A percentile compares a stretch with the other conserved stretches of the same genome.
Evolutionary conservation across 2,797 vertebrate genomes (phyloP).

Genomic region (Geotrypetes seraphini): DNA sequence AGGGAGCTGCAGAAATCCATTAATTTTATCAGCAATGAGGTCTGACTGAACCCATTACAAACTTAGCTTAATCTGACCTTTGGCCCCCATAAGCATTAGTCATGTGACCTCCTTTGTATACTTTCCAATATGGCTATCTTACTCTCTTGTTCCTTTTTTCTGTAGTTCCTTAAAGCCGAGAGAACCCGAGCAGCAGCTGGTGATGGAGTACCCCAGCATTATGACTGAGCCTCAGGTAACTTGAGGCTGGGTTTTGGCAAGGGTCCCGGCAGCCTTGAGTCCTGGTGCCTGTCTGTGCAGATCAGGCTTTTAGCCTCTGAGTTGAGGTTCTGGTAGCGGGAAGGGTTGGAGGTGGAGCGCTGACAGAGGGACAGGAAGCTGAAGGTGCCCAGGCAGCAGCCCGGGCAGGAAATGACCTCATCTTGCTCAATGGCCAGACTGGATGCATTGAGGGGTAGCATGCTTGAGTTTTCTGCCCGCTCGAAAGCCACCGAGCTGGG

Average conservation of each 20-base stretch:
- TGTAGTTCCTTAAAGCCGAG: background rate
- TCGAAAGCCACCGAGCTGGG: conserved; percentile 15
- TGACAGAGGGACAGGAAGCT: conserved; percentile 77
- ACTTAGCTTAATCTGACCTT: no score
- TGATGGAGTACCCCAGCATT: background rate
- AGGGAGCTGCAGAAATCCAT: no score
- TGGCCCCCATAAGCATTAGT: no score
- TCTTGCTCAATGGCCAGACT: conserved; percentile 58
- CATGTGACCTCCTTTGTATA: background rate
- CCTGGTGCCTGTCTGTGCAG: conserved; percentile 32
- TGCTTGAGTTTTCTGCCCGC: conserved; percentile 16
- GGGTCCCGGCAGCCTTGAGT: conserved; percentile 19
- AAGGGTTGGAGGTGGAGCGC: conserved; percentile 61
- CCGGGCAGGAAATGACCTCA: conserved; percentile 77
- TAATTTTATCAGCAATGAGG: no score
- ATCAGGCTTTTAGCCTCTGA: conserved; percentile 73
- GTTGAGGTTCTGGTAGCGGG: conserved; percentile 82
- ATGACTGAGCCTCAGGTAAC: conserved; percentile 71
- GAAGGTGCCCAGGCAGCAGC: conserved; percentile 81
- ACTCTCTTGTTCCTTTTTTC: background rate
- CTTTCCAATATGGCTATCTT: background rate
- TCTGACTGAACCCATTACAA: no score
- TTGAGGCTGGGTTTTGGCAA: conserved; percentile 56
- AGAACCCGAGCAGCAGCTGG: background rate
- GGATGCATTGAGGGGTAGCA: conserved; percentile 43